A percentile compares a stretch with the other conserved stretches of the same genome.
Evolutionary conservation across 2,888 invertebrate genomes (phyloP).

Genomic region (Eilema caniola): DNA sequence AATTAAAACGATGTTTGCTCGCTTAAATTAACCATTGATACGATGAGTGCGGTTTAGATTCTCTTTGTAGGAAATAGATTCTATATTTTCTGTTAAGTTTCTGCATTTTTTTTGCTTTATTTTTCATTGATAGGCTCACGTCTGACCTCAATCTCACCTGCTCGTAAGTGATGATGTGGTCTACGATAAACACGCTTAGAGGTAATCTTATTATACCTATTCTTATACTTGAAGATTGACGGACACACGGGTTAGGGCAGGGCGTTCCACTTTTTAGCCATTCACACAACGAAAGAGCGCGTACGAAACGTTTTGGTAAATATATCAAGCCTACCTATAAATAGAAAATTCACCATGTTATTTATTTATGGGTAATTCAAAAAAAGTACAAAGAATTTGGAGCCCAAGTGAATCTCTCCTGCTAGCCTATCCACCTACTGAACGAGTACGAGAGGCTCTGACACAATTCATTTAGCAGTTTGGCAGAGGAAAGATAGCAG

Average conservation of each 20-base stretch:
- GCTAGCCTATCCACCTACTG: too few species aligned
- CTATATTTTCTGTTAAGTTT: slow-evolving; percentile 16
- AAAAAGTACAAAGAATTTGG: neutral
- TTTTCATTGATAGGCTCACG: neutral
- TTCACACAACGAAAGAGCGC: neutral
- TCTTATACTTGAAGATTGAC: too few species aligned
- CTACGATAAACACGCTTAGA: too few species aligned
- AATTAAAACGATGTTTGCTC: neutral
- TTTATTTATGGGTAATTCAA: neutral
- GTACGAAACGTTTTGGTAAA: neutral
- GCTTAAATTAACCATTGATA: slow-evolving; percentile 29
- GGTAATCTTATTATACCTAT: too few species aligned
- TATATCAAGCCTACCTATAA: neutral
- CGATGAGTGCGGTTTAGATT: slow-evolving; percentile 33
- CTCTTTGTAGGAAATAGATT: slow-evolving; percentile 13
- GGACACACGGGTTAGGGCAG: too few species aligned
- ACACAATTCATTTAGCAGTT: neutral
- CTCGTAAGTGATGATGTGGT: neutral
- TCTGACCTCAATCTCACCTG: neutral
- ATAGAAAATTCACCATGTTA: too few species aligned
- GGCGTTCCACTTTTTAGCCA: neutral
- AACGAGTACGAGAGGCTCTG: neutral
- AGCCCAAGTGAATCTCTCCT: neutral
- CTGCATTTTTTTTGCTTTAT: neutral
- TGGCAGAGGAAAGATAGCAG: too few species aligned